phyloP scores from a whole-genome alignment of 2,797 vertebrate genomes.

The Tauraco hartlaubi region DNA sequence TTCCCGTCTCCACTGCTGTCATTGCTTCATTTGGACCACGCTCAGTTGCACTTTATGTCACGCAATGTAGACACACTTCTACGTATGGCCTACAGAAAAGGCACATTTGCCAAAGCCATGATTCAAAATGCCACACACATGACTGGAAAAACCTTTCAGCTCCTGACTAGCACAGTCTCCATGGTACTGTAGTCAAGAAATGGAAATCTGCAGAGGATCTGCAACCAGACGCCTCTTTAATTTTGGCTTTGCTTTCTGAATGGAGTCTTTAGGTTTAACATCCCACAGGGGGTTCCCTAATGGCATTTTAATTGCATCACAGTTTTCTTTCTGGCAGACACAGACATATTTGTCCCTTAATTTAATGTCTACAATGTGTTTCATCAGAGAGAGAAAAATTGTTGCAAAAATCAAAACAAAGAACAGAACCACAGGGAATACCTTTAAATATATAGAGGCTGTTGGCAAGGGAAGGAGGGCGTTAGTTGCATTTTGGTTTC shows the following conservation, averaged over 20 bases:
- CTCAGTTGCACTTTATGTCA: neutral
- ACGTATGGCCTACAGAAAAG: neutral
- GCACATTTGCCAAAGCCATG: conserved; percentile 27
- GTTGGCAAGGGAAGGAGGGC: conserved; percentile 31
- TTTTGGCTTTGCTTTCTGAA: conserved; percentile 68
- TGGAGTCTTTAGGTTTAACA: conserved; percentile 64
- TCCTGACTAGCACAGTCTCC: conserved; percentile 38
- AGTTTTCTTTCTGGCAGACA: conserved; percentile 67
- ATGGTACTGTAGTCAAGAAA: conserved; percentile 36
- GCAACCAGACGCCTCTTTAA: conserved; percentile 71
- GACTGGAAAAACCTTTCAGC: conserved; percentile 60
- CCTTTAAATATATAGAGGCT: conserved; percentile 31
- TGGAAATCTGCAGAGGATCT: conserved; percentile 70
- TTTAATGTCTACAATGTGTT: conserved; percentile 72
- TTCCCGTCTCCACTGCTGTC: neutral
- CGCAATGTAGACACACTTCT: neutral
- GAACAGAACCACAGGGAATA: conserved; percentile 23
- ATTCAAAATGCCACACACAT: conserved; percentile 60
- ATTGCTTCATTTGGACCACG: neutral
- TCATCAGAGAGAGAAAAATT: conserved; percentile 68
- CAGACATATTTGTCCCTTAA: conserved; percentile 64
- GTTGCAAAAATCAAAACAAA: conserved; percentile 63
- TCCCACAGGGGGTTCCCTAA: conserved; percentile 61
- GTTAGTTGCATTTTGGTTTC: neutral
- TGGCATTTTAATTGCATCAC: conserved; percentile 73